A percentile compares a stretch with the other conserved stretches of the same genome.
phyloP scores from a whole-genome alignment of 2,113 vertebrate species.

The Pterocles gutturalis region DNA sequence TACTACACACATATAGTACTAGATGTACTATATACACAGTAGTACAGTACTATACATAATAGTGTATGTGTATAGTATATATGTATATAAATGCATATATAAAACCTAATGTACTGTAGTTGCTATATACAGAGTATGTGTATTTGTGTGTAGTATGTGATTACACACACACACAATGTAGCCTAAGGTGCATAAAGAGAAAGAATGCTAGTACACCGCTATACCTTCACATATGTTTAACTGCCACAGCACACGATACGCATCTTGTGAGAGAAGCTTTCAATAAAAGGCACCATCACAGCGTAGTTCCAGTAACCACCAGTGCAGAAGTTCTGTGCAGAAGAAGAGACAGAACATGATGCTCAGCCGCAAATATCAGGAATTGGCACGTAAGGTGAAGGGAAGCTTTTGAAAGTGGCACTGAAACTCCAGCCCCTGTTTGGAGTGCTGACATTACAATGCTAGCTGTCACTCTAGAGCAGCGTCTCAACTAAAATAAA shows the following conservation, averaged over 20 bases:
- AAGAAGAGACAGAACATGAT: not conserved
- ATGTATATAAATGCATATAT: not conserved
- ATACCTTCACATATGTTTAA: fast-evolving
- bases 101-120: not conserved
- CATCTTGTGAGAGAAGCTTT: not conserved
- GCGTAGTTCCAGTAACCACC: not conserved
- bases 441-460: fast-evolving
- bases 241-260: not conserved
- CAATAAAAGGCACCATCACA: too few species aligned
- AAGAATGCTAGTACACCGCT: not conserved
- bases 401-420: not conserved
- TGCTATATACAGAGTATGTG: not conserved
- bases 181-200: not conserved
- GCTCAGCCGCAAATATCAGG: fast-evolving
- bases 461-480: not conserved
- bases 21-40: not conserved
- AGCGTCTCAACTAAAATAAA: fast-evolving
- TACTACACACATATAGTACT: not conserved
- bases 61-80: not conserved
- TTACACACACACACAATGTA: fast-evolving
- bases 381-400: not conserved
- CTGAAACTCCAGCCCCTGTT: not conserved
- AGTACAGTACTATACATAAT: not conserved
- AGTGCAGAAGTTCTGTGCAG: fast-evolving
- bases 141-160: not conserved